phyloP scores from a whole-genome alignment of 2,113 vertebrate genomes.

The Amphilophus citrinellus region DNA sequence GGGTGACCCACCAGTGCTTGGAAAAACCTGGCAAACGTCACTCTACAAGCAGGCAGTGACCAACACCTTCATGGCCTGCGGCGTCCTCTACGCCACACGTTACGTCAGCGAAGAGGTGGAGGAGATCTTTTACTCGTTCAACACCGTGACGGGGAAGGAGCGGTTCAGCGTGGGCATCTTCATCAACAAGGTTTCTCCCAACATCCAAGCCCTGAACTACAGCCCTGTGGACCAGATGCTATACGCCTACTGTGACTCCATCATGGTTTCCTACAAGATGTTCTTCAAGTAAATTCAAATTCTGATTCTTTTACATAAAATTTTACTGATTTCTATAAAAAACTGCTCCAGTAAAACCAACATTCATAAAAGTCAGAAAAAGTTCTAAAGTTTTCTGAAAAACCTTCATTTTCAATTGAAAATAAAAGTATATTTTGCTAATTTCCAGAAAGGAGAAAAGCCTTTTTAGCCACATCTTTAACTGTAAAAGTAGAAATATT shows the following conservation, averaged over 20 bases:
- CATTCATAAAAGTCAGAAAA: fast-evolving
- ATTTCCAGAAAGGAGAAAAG: neutral
- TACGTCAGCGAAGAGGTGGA: constrained; percentile 59
- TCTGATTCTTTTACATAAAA: no score
- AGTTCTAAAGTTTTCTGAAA: neutral
- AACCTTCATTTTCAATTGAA: neutral
- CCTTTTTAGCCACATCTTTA: neutral
- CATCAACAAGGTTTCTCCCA: constrained; percentile 73
- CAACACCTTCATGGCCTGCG: constrained; percentile 79
- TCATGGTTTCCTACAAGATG: constrained; percentile 65
- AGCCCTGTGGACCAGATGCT: constrained; percentile 75
- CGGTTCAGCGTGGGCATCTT: constrained; percentile 65
- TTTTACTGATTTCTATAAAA: neutral
- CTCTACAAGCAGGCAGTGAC: constrained; percentile 74
- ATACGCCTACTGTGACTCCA: constrained; percentile 67
- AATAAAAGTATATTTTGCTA: neutral
- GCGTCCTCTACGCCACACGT: constrained; percentile 78
- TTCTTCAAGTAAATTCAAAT: constrained; percentile 29
- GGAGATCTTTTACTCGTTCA: constrained; percentile 80
- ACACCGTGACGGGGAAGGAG: constrained; percentile 71
- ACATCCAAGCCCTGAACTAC: constrained; percentile 79
- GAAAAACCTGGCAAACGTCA: constrained; percentile 71
- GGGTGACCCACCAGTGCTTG: neutral
- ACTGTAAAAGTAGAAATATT: neutral
- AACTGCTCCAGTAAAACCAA: neutral